phyloP scores from a whole-genome alignment of 2,113 vertebrate species.

The Oreotrochilus melanogaster region DNA sequence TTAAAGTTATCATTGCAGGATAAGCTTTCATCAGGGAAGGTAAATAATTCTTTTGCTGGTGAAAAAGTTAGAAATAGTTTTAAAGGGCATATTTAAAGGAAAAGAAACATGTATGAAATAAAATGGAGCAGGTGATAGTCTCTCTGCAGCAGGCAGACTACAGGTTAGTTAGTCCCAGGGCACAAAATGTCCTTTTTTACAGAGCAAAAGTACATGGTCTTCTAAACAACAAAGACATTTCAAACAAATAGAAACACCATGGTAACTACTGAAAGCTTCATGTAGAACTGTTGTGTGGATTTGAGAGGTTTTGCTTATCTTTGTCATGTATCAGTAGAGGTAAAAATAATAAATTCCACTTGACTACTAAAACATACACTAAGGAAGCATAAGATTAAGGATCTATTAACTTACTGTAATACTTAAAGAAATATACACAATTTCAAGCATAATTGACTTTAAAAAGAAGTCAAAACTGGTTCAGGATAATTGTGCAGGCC shows the following conservation, averaged over 20 bases:
- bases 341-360: background rate
- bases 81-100: background rate
- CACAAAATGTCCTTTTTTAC: background rate
- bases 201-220: background rate
- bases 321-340: background rate
- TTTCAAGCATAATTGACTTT: background rate
- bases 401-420: background rate
- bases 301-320: background rate
- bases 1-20: constrained; percentile 10
- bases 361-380: background rate
- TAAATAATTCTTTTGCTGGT: constrained; percentile 36
- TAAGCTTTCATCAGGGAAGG: background rate
- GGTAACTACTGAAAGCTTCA: background rate
- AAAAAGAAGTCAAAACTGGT: background rate
- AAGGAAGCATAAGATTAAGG: background rate
- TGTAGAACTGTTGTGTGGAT: background rate
- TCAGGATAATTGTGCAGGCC: background rate
- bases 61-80: background rate
- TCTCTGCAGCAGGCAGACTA: background rate
- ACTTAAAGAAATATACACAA: background rate
- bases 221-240: background rate
- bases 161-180: background rate
- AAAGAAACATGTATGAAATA: background rate
- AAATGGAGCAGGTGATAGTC: background rate
- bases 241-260: constrained; percentile 35